Base-by-base conservation (phyloP, 2,888 invertebrate genomes). In the Diarsia rubi region DNA sequence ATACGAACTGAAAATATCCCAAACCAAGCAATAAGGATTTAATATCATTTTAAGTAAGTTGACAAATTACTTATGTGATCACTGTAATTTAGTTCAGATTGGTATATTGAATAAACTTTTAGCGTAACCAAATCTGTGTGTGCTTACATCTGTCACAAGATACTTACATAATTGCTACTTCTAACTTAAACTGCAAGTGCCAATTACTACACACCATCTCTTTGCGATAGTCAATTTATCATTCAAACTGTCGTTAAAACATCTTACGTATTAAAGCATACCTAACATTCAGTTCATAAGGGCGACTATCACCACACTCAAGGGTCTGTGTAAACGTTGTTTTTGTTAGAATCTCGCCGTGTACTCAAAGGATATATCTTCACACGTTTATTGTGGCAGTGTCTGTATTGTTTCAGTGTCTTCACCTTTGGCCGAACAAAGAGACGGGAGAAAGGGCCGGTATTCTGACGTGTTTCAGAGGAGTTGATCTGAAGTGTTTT, bases 381-480 rank as follows among this genome's bases (percentile, higher is more conserved):
- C 69, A 74, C 76, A 82, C 65, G 69, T 76, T 71, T 78, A 75
- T 85, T 83, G 83, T 83, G 44, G 47, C 47, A 69, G 64, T 57
- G 63, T 78, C 73, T 54, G 83, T 75, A 82, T 82, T 82, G 82
- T 84, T 84, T 67, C n/a, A 74, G 78, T 68, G 59, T 72, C 72
- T 64, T 70, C 72, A 70, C 72, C 78, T 78, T 73, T 73, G 37
- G 44, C 37, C 19, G 52, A 75, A 84, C 84, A 84, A 84, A 82
- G 72, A 31, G 27, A 19, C 3, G 6, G 0, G 42, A 62, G 62
- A 62, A 42, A 24, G 44, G 57, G 31, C 27, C 73, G 64, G 69
- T 70, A 24, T 73, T 75, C 64, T 57, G 72, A 76, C 60, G 66
- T 66, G 60, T 76, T 79, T 64, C 76, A 65, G 72, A 64, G 72